Percentiles rank a stretch among this genome's conserved stretches.
phyloP scores from a whole-genome alignment of 2,888 invertebrate genomes.

The Drosophila setosimentum region DNA sequence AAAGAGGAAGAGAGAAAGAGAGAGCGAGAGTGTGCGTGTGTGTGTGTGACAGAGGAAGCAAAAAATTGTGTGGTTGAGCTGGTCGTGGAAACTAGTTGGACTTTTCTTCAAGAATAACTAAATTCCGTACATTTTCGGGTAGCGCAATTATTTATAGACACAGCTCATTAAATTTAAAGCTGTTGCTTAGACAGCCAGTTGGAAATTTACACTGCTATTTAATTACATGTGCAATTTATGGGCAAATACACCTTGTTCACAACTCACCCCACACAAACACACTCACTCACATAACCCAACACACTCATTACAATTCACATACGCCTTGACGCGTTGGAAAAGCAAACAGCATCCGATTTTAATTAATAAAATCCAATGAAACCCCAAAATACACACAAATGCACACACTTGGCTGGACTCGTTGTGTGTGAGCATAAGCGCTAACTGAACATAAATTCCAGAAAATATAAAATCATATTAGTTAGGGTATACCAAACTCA shows the following conservation, averaged over 20 bases:
- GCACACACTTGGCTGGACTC: slow-evolving; percentile 19
- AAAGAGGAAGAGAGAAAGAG: fast-evolving
- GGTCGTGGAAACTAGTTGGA: slow-evolving; percentile 3
- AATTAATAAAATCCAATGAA: slow-evolving; percentile 73
- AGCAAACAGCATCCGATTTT: slow-evolving; percentile 63
- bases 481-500: background rate
- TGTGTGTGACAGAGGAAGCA: background rate
- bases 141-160: slow-evolving; percentile 48
- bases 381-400: slow-evolving; percentile 31
- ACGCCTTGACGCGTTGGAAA: slow-evolving; percentile 56
- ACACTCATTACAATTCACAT: slow-evolving; percentile 12
- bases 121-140: slow-evolving; percentile 42
- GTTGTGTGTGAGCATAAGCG: slow-evolving; percentile 46
- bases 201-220: slow-evolving; percentile 56
- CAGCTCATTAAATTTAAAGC: slow-evolving; percentile 75
- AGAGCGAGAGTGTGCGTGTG: background rate
- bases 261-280: background rate
- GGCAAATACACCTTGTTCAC: slow-evolving; percentile 21
- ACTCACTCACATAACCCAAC: background rate
- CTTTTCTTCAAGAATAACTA: slow-evolving; percentile 23
- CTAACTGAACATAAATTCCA: slow-evolving; percentile 43
- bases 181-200: slow-evolving; percentile 48
- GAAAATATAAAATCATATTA: slow-evolving; percentile 3
- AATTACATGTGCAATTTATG: slow-evolving; percentile 64
- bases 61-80: slow-evolving; percentile 29